A percentile compares a stretch with the other conserved stretches of the same genome.
Conservation (phyloP, 2,113 vertebrate species). For the Perca fluviatilis region DNA sequence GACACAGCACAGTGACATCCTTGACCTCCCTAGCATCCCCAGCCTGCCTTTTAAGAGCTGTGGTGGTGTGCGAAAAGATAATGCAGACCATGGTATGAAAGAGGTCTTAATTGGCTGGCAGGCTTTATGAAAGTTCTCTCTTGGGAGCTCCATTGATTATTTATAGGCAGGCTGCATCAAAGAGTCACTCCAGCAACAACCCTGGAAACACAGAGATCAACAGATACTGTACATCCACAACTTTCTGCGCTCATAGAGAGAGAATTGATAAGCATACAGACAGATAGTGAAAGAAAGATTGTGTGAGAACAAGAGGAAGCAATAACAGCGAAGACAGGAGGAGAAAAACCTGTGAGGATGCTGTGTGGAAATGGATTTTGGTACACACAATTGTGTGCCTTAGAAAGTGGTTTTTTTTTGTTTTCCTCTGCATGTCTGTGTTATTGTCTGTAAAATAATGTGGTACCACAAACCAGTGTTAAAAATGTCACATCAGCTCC, state of each 20-base stretch:
- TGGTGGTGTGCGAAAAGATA: constrained; percentile 49
- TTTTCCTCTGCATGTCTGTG: constrained; percentile 3
- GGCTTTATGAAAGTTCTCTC: constrained; percentile 71
- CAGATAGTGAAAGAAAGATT: neutral
- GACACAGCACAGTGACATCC: constrained; percentile 36
- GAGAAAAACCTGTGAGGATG: neutral
- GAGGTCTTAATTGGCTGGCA: constrained; percentile 76
- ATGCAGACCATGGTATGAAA: constrained; percentile 62
- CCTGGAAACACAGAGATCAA: constrained; percentile 58
- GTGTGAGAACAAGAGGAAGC: constrained; percentile 16
- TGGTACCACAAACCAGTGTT: neutral
- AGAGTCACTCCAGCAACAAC: constrained; percentile 67
- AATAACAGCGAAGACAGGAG: neutral
- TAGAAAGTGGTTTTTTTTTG: neutral
- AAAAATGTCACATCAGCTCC: constrained; percentile 37
- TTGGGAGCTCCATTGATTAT: constrained; percentile 76
- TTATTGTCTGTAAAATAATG: neutral
- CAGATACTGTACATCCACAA: constrained; percentile 47
- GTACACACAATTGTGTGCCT: neutral
- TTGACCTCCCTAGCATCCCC: constrained; percentile 61
- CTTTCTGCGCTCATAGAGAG: constrained; percentile 33
- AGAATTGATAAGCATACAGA: constrained; percentile 34
- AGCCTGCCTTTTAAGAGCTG: constrained; percentile 38
- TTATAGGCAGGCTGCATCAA: constrained; percentile 79
- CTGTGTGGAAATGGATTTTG: constrained; percentile 15